phyloP scores from a whole-genome alignment of 2,797 vertebrate species.

The Sebastolobus alascanus region DNA sequence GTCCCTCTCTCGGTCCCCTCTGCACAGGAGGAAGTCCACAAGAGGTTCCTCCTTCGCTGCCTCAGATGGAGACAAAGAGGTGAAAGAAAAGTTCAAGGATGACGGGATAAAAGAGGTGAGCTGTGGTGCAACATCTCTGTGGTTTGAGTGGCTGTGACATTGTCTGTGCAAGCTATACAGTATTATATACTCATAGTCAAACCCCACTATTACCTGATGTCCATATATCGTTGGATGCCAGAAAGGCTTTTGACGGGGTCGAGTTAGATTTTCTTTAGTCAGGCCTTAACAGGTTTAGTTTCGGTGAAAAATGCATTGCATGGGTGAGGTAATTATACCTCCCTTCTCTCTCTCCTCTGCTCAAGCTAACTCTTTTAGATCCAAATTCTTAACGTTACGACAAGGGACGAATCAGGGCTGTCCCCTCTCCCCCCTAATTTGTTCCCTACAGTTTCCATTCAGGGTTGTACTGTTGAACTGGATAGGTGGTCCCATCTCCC shows the following conservation, averaged over 20 bases:
- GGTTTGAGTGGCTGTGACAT: neutral
- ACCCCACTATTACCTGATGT: neutral
- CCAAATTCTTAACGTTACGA: neutral
- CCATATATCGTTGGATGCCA: no score
- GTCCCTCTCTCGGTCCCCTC: slow-evolving; percentile 42
- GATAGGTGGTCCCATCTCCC: no score
- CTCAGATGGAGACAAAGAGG: slow-evolving; percentile 65
- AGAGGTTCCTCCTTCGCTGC: slow-evolving; percentile 71
- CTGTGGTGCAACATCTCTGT: neutral
- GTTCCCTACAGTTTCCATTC: no score
- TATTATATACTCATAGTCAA: neutral
- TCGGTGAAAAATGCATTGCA: neutral
- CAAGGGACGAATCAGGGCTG: neutral
- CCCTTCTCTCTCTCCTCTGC: no score
- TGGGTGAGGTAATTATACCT: neutral
- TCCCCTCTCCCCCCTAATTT: neutral
- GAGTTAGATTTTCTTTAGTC: neutral
- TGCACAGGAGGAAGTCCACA: slow-evolving; percentile 74
- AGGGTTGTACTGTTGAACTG: no score
- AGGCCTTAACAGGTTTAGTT: neutral
- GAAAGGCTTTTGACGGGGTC: neutral
- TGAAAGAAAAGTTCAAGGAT: slow-evolving; percentile 34
- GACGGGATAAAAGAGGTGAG: slow-evolving; percentile 69
- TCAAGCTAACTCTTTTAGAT: neutral
- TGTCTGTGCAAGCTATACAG: neutral